Conservation (phyloP, 2,113 vertebrate genomes). For the Tapirus terrestris region DNA sequence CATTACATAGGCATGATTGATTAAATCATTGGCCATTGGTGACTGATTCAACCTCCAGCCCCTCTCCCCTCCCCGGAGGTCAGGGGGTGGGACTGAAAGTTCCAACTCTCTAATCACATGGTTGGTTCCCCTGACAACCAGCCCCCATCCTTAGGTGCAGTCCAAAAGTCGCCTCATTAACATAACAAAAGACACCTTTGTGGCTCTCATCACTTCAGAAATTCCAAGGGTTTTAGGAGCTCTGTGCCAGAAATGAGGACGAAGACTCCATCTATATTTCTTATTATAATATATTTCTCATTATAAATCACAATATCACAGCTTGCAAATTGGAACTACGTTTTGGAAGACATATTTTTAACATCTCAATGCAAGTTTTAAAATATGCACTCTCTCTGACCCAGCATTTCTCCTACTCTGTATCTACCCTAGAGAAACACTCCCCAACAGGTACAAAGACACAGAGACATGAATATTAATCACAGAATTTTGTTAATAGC, state of each 20-base stretch:
- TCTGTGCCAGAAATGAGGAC: background rate
- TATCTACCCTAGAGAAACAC: background rate
- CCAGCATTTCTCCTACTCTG: constrained; percentile 11
- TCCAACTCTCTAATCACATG: background rate
- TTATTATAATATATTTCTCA: background rate
- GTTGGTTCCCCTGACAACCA: background rate
- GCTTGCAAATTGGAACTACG: constrained; percentile 26
- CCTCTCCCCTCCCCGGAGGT: background rate
- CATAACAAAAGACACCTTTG: constrained; percentile 50
- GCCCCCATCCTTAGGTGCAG: background rate
- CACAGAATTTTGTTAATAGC: constrained; percentile 1
- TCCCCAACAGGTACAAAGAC: constrained; percentile 14
- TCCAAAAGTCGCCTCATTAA: background rate
- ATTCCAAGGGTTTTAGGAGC: constrained; percentile 22
- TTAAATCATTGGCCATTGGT: background rate
- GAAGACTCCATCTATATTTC: background rate
- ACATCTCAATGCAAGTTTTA: constrained; percentile 33
- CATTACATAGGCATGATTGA: background rate
- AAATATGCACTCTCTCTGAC: background rate
- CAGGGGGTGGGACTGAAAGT: background rate
- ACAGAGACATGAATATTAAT: background rate
- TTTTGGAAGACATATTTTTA: constrained; percentile 23
- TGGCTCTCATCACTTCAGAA: background rate
- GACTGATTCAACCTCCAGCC: background rate
- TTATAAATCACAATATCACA: background rate